Conservation (phyloP, 1,140 invertebrate species). For the Caenorhabditis elegans region WBcel235 BX284602.5:7974001-7974500, state of each 20-base stretch:
- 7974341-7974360: neutral
- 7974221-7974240: conserved; percentile 17
- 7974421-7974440: neutral
- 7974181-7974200: neutral
- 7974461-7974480: neutral
- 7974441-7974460: conserved; percentile 14
- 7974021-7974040: neutral
- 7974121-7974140: conserved; percentile 26
- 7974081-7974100: neutral
- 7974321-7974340: neutral
- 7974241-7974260: neutral
- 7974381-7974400: neutral
- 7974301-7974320: conserved; percentile 15
- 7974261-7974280: neutral
- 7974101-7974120: neutral
- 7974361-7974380: neutral
- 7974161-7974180: conserved; percentile 18
- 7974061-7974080: neutral
- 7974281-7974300: conserved; percentile 2
- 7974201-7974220: neutral
- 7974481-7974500: neutral
- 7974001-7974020: too few relatives aligned
- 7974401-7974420: neutral
- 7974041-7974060: neutral
- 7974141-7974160: neutral